Evolutionary conservation across 2,888 invertebrate species (phyloP), one percentile per base, ranked within the genome.

Genomic region (Amblyjoppa proteus): DNA sequence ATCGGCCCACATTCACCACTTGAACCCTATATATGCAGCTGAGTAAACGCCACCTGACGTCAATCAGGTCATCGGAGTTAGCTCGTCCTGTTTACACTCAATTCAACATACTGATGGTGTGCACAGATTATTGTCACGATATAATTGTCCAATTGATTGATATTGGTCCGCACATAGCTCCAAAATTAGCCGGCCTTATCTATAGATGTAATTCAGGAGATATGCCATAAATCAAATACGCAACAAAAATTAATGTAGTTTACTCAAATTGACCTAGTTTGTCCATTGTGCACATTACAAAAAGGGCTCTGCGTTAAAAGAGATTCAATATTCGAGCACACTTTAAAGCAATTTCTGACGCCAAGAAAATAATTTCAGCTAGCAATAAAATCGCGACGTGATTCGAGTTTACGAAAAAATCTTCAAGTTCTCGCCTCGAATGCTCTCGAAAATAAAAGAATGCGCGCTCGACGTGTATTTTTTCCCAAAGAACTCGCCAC

Each of bases 91-190:
- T 66, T 56, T 28, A 11, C n/a, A 13, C 53, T 20, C 13, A 53
- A 58, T 31, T 53, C 34, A 16, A 34, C 11, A 51, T 34, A 13
- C 25, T 61, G 58, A 80, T 66, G 31, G 13, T 53, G 66, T 73
- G 80, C 73, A 53, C 41, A 25, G 25, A 49, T 41, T 70, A 79
- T 51, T 70, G 49, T 20, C 13, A 34, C 13, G 20, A 20, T 5
- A 61, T 70, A 49, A 45, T 11, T 49, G 45, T 16, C 45, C 4
- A 49, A 16, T 31, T 61, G 31, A 41, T 51, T 7, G n/a, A 2
- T 49, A 20, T 11, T 11, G 38, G 20, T 0, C 11, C 1, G 11
- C 20, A 20, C 20, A 20, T 25, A 1, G 41, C 41, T 9, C 20
- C 11, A 9, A 41, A 41, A 20, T n/a, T 5, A 9, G 1, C 11